Evolutionary conservation across 2,113 vertebrate species (phyloP).

Genomic region (Passer montanus): DNA sequence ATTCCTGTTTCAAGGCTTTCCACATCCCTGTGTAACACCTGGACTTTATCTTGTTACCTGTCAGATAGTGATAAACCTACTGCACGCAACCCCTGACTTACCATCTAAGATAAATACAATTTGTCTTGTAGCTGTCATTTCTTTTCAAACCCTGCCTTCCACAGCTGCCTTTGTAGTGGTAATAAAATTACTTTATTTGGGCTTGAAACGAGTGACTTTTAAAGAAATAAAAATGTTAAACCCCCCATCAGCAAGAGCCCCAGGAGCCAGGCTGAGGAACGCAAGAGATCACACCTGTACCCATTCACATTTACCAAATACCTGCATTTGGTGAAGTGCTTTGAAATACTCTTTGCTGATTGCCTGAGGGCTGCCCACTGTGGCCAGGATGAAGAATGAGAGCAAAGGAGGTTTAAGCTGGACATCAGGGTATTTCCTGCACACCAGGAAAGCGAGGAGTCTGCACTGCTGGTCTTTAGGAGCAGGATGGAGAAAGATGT

Average conservation of each 20-base stretch:
- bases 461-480: neutral
- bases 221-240: neutral
- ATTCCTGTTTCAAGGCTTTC: slow-evolving; percentile 21
- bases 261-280: neutral
- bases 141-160: neutral
- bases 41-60: slow-evolving; percentile 40
- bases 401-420: neutral
- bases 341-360: neutral
- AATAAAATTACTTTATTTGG: neutral
- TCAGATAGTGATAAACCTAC: slow-evolving; percentile 9
- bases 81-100: neutral
- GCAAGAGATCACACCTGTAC: neutral
- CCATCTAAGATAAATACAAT: slow-evolving; percentile 4
- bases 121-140: neutral
- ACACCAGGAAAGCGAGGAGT: neutral
- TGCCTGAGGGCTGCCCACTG: neutral
- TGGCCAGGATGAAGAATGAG: neutral
- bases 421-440: neutral
- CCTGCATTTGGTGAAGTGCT: neutral
- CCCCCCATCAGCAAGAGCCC: neutral
- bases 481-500: neutral
- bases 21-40: slow-evolving; percentile 31
- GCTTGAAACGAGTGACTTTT: neutral
- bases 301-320: neutral
- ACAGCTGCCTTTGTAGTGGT: neutral